These are phyloP conservation scores for Elmis aenea DNA, from an alignment of 2,888 invertebrate genomes.

Conservation along the genomic window DNA sequence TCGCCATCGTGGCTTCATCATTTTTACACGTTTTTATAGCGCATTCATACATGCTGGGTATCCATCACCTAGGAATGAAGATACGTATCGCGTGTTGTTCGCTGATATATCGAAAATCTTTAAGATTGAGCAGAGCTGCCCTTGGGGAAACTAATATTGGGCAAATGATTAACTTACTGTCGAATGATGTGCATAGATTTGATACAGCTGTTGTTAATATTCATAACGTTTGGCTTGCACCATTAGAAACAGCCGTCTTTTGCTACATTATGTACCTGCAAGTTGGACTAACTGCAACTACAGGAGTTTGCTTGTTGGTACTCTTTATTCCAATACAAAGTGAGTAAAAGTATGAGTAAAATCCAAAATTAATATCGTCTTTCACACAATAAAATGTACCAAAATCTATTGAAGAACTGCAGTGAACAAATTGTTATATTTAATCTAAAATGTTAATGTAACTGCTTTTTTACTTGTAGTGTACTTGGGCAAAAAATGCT, in stretches of 20 bases:
- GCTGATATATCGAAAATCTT: conserved; percentile 70
- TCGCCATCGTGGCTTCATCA: conserved; percentile 56
- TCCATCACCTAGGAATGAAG: conserved; percentile 77
- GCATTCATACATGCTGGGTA: conserved; percentile 81
- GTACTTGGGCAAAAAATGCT: conserved; percentile 68
- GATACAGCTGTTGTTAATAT: conserved; percentile 74
- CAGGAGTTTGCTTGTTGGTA: conserved; percentile 51
- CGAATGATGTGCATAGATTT: conserved; percentile 84
- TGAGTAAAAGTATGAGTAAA: too few relatives aligned
- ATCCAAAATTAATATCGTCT: too few relatives aligned
- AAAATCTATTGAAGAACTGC: conserved; percentile 77
- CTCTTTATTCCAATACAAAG: conserved; percentile 47
- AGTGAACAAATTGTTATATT: conserved; percentile 54
- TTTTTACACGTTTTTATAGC: conserved; percentile 60
- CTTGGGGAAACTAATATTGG: conserved; percentile 78
- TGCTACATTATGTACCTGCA: conserved; percentile 61
- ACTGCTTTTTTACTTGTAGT: too few relatives aligned
- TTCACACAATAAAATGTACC: too few relatives aligned
- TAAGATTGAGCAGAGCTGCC: conserved; percentile 69
- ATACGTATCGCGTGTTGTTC: conserved; percentile 76
- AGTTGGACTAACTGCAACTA: conserved; percentile 50
- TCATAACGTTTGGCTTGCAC: conserved; percentile 76
- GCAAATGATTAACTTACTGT: conserved; percentile 51
- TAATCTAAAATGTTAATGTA: conserved; percentile 83
- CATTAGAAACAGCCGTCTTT: conserved; percentile 68